Percentiles rank a stretch among this genome's conserved stretches.
phyloP scores from a whole-genome alignment of 2,113 vertebrate genomes.

The Paramormyrops kingsleyae region DNA sequence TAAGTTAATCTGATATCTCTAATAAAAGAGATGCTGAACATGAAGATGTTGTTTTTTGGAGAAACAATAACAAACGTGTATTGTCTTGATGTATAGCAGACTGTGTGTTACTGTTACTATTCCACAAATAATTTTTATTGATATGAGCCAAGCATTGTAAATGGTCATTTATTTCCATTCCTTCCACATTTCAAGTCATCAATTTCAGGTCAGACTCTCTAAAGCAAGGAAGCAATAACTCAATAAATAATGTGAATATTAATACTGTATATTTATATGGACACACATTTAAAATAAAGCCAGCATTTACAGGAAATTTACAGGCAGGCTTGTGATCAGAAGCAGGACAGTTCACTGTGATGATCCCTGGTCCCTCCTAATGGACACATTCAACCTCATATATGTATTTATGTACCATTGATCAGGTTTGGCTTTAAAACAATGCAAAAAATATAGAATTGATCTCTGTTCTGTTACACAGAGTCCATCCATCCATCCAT shows the following conservation, averaged over 20 bases:
- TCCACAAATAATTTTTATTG: background rate
- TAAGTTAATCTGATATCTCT: background rate
- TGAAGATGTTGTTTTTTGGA: background rate
- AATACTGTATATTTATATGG: slow-evolving; percentile 48
- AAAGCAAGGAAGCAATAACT: background rate
- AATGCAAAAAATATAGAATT: background rate
- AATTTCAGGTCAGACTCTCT: background rate
- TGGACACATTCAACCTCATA: background rate
- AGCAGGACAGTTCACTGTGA: background rate
- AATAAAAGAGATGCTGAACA: background rate
- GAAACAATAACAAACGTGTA: background rate
- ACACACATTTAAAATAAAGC: slow-evolving; percentile 53
- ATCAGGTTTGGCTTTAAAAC: background rate
- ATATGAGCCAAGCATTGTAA: background rate
- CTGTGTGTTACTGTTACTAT: background rate
- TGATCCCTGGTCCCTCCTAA: background rate
- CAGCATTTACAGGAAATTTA: slow-evolving; percentile 59
- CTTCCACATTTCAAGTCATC: background rate
- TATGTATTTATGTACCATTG: background rate
- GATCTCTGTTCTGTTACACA: background rate
- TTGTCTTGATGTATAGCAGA: background rate
- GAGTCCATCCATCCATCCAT: background rate
- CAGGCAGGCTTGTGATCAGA: slow-evolving; percentile 32
- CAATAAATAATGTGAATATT: slow-evolving; percentile 14
- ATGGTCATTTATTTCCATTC: background rate